Conservation (phyloP, 2,113 vertebrate species). For the Platichthys flesus region DNA sequence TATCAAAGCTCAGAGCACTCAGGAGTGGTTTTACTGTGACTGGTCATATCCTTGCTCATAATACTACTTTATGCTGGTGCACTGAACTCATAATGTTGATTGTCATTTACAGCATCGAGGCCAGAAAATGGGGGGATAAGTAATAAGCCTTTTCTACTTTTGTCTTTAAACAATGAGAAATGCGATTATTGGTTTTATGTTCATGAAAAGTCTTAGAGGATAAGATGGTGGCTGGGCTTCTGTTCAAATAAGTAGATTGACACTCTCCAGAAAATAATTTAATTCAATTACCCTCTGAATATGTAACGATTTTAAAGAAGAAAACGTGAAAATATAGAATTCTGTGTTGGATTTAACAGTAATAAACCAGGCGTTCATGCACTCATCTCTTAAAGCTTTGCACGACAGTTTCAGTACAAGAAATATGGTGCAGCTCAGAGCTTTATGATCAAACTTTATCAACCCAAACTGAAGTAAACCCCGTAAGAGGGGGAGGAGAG, state of each 20-base stretch:
- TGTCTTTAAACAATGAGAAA: constrained; percentile 26
- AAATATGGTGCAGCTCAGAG: constrained; percentile 13
- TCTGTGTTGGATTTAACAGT: not conserved
- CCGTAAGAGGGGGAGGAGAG: constrained; percentile 5
- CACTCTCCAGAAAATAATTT: too few species aligned
- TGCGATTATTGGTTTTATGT: not conserved
- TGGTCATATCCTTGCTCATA: constrained; percentile 55
- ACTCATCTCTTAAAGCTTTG: not conserved
- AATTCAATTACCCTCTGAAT: not conserved
- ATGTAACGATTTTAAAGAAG: not conserved
- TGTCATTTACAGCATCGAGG: constrained; percentile 25
- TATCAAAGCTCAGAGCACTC: constrained; percentile 56
- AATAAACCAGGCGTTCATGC: too few species aligned
- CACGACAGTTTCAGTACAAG: constrained; percentile 12
- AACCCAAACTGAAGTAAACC: constrained; percentile 34
- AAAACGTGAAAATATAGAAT: not conserved
- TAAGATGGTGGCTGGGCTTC: too few species aligned
- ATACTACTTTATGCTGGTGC: constrained; percentile 43
- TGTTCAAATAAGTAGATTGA: too few species aligned
- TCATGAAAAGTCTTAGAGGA: too few species aligned
- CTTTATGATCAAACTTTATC: constrained; percentile 54
- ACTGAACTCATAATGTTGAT: constrained; percentile 9
- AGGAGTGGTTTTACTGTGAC: constrained; percentile 54
- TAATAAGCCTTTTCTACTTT: constrained; percentile 4
- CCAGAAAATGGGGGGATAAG: constrained; percentile 15